Evolutionary conservation across 2,797 vertebrate genomes (phyloP).

Genomic region (Anguilla megastoma): DNA sequence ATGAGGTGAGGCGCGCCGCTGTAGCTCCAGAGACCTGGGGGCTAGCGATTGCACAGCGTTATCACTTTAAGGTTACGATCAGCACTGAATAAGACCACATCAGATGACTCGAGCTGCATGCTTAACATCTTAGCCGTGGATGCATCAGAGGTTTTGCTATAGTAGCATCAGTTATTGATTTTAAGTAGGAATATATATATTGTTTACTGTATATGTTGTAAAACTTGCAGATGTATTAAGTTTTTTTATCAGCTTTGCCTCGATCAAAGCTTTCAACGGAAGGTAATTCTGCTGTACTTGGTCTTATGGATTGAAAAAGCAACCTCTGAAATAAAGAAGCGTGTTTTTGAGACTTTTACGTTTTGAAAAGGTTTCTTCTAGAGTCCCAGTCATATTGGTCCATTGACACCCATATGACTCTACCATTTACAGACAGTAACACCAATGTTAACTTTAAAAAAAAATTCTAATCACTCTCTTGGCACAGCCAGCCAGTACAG

Average conservation of each 20-base stretch:
- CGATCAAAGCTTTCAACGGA: neutral
- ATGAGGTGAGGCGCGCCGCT: constrained; percentile 52
- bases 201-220: neutral
- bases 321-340: neutral
- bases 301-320: neutral
- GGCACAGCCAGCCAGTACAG: neutral
- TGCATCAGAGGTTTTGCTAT: constrained; percentile 4
- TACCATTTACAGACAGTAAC: neutral
- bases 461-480: neutral
- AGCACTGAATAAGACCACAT: constrained; percentile 30
- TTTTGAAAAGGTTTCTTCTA: neutral
- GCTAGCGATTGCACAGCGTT: constrained; percentile 20
- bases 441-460: neutral
- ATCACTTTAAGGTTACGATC: constrained; percentile 26
- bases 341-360: neutral
- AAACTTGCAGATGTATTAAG: neutral
- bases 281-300: neutral
- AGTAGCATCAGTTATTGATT: constrained; percentile 25
- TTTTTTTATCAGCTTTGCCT: neutral
- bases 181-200: neutral
- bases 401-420: neutral
- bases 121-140: constrained; percentile 15
- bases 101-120: constrained; percentile 26
- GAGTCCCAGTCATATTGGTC: neutral
- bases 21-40: constrained; percentile 37